Evolutionary conservation across 2,888 invertebrate species (phyloP).

Genomic region (Synanthedon vespiformis): DNA sequence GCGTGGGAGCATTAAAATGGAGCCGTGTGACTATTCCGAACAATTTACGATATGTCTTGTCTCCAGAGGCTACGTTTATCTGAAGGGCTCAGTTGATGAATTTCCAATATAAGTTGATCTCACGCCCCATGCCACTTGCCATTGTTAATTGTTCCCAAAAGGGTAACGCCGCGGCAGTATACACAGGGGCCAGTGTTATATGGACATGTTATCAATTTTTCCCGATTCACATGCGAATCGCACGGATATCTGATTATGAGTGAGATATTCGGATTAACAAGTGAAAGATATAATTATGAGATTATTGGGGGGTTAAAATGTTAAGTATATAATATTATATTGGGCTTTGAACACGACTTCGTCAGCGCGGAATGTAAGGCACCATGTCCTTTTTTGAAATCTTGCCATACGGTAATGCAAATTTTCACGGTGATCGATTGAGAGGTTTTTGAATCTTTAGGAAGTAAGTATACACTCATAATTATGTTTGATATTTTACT

Average conservation of each 20-base stretch:
- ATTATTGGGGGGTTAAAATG: slow-evolving; percentile 23
- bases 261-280: slow-evolving; percentile 25
- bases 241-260: slow-evolving; percentile 46
- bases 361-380: too few relatives aligned
- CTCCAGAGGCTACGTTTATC: slow-evolving; percentile 37
- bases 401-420: too few relatives aligned
- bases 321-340: not conserved
- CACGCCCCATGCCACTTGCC: slow-evolving; percentile 5
- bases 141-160: not conserved
- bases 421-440: too few relatives aligned
- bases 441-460: too few relatives aligned
- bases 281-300: slow-evolving; percentile 27
- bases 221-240: slow-evolving; percentile 20
- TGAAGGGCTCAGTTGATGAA: slow-evolving; percentile 15
- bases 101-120: slow-evolving; percentile 18
- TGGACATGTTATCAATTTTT: not conserved
- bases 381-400: too few relatives aligned
- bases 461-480: too few relatives aligned
- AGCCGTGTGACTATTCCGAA: slow-evolving; percentile 42
- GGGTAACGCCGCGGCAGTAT: not conserved
- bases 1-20: slow-evolving; percentile 40
- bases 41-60: slow-evolving; percentile 40
- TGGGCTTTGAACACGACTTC: too few relatives aligned
- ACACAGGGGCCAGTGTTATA: not conserved
- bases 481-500: too few relatives aligned